Evolutionary conservation across 1,140 invertebrate species (phyloP).

Genomic region (Dolichoris vasculosae): DNA sequence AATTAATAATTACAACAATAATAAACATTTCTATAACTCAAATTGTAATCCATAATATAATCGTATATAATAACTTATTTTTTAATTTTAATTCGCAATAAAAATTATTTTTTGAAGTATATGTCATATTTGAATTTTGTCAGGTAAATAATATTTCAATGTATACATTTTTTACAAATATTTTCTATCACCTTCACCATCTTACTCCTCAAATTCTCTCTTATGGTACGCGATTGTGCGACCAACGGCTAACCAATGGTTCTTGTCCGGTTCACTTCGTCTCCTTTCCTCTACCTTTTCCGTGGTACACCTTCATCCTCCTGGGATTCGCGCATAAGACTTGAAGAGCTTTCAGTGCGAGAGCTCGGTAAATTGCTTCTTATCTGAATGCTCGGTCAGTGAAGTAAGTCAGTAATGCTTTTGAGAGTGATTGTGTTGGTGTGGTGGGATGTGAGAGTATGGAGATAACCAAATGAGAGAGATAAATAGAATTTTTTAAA

Average conservation of each 20-base stretch:
- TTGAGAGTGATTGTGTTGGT: not conserved
- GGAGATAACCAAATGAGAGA: not conserved
- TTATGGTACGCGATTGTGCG: not conserved
- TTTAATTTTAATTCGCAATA: too few relatives aligned
- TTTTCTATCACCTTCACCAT: not conserved
- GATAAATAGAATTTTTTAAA: constrained; percentile 29
- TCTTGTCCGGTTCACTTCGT: constrained; percentile 34
- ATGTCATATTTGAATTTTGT: too few relatives aligned
- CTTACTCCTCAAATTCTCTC: not conserved
- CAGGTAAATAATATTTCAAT: too few relatives aligned
- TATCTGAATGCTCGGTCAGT: constrained; percentile 22
- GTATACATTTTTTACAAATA: too few relatives aligned
- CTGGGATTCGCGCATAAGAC: constrained; percentile 23
- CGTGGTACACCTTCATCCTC: constrained; percentile 20
- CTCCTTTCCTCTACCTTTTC: constrained; percentile 8
- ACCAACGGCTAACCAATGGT: not conserved
- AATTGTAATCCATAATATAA: too few relatives aligned
- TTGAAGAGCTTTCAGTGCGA: too few relatives aligned
- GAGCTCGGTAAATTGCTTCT: constrained; percentile 45
- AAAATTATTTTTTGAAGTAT: too few relatives aligned
- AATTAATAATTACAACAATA: too few relatives aligned
- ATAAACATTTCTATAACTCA: too few relatives aligned
- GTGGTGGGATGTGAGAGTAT: too few relatives aligned
- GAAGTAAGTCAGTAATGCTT: constrained; percentile 32
- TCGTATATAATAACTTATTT: too few relatives aligned